Evolutionary conservation across 2,797 vertebrate genomes (phyloP).

Genomic region (Hyperoplus immaculatus): DNA sequence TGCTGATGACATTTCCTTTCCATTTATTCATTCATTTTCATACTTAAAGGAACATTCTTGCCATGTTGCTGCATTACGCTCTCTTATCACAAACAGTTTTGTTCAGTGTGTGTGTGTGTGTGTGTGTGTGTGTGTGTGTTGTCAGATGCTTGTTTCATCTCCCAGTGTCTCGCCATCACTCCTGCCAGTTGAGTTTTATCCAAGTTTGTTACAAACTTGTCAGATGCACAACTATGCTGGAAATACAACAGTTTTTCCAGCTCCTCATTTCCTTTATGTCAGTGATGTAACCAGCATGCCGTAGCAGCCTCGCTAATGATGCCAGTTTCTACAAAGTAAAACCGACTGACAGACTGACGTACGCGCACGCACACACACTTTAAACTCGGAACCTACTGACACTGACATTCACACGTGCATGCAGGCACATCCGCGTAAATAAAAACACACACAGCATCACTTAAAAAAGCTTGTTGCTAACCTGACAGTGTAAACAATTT

Average conservation of each 20-base stretch:
- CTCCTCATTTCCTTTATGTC: conserved; percentile 44
- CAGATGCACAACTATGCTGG: conserved; percentile 51
- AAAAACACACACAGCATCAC: conserved; percentile 7
- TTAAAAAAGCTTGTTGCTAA: conserved; percentile 15
- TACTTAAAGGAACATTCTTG: background rate
- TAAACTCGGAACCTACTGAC: conserved; percentile 7
- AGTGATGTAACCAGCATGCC: conserved; percentile 25
- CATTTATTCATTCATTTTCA: background rate
- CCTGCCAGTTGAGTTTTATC: conserved; percentile 50
- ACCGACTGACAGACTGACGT: conserved; percentile 41
- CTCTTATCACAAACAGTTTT: conserved; percentile 11
- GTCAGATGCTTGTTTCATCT: conserved; percentile 49
- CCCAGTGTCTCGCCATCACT: conserved; percentile 19
- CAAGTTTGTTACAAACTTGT: conserved; percentile 44
- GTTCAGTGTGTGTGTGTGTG: background rate
- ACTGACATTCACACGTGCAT: background rate
- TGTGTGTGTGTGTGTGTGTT: background rate
- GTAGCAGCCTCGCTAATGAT: conserved; percentile 57
- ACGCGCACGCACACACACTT: conserved; percentile 11
- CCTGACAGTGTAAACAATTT: conserved; percentile 46
- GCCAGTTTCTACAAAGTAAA: conserved; percentile 51
- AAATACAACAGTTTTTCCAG: conserved; percentile 51
- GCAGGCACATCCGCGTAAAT: background rate
- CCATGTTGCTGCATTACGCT: conserved; percentile 19
- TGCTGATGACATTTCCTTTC: background rate